Evolutionary conservation across 2,113 vertebrate genomes (phyloP).

Genomic region (Salvator merianae): DNA sequence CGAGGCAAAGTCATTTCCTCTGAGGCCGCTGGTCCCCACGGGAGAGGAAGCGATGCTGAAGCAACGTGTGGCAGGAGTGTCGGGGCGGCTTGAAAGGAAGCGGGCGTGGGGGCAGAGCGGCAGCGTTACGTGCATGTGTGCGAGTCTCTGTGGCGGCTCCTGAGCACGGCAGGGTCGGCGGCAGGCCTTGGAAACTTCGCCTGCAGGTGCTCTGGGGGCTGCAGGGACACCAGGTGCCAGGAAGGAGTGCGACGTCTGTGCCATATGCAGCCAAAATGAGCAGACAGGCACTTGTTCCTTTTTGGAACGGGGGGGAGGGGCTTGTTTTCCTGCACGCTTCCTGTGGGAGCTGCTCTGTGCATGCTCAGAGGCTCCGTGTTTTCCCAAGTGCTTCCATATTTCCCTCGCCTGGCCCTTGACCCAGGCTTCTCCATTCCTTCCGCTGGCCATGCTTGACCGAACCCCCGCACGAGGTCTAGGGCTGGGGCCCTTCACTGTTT

Average conservation of each 20-base stretch:
- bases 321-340: not conserved
- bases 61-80: not conserved
- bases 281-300: not conserved
- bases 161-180: not conserved
- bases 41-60: not conserved
- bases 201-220: not conserved
- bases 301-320: not conserved
- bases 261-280: not conserved
- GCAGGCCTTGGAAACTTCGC: not conserved
- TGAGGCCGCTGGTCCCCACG: not conserved
- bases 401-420: too few species aligned
- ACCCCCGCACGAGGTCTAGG: too few species aligned
- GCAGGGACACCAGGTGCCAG: not conserved
- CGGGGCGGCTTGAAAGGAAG: not conserved
- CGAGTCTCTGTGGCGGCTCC: not conserved
- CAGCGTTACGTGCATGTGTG: not conserved
- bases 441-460: too few species aligned
- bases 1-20: not conserved
- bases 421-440: too few species aligned
- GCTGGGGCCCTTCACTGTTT: too few species aligned
- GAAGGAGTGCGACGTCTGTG: not conserved
- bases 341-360: not conserved
- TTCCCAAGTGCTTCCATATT: not conserved
- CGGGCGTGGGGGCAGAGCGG: not conserved
- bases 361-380: not conserved